Conservation (phyloP, 92 coral and sea anemone genomes). For the Plumapathes pennacea region DNA sequence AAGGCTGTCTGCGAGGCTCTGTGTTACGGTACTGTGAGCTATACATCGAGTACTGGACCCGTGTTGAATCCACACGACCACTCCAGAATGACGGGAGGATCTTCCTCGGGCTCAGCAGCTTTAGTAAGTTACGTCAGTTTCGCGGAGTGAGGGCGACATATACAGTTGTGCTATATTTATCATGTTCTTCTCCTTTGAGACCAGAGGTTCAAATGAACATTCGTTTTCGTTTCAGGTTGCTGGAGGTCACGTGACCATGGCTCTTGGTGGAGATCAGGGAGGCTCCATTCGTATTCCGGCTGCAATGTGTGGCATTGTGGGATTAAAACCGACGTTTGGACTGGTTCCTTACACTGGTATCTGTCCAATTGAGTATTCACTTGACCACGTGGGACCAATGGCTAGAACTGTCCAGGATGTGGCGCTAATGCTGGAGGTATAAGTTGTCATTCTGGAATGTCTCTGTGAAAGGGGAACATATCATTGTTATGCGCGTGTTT, state of each 20-base stretch:
- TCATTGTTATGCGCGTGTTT: too few species aligned
- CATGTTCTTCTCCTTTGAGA: too few species aligned
- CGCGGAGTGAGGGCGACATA: too few species aligned
- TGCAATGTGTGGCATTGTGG: constrained; percentile 58
- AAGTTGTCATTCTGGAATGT: too few species aligned
- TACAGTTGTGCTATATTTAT: too few species aligned
- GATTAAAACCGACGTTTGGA: constrained; percentile 59
- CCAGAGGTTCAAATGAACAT: too few species aligned
- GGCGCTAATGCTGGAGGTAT: constrained; percentile 48
- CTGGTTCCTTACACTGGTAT: constrained; percentile 58
- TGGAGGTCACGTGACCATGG: constrained; percentile 62
- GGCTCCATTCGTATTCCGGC: constrained; percentile 56
- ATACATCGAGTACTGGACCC: constrained; percentile 67
- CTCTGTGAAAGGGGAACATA: too few species aligned
- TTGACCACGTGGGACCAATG: constrained; percentile 56
- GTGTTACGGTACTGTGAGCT: constrained; percentile 64
- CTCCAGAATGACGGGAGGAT: constrained; percentile 65
- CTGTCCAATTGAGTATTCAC: constrained; percentile 11
- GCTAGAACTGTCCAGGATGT: constrained; percentile 49
- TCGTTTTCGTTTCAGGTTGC: too few species aligned
- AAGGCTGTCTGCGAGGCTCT: constrained; percentile 72
- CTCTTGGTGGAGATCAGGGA: constrained; percentile 67
- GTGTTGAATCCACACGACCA: constrained; percentile 60
- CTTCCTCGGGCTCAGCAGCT: constrained; percentile 79
- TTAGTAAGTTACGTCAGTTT: constrained; percentile 56